phyloP scores from a whole-genome alignment of 2,113 vertebrate species.

The Podocnemis expansa region DNA sequence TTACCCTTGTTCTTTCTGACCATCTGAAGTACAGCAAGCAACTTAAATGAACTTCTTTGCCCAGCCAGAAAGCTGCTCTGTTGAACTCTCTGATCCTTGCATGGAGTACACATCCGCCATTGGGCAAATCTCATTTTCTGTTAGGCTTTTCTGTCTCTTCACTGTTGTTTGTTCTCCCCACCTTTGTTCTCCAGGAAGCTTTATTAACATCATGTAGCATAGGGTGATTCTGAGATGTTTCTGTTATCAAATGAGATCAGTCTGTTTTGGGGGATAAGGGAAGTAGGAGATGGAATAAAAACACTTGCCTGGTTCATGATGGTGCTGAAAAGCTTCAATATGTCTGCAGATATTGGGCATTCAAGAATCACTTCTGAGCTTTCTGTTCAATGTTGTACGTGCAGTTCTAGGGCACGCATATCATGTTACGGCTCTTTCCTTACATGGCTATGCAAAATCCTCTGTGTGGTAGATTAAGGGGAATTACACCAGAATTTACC shows the following conservation, averaged over 20 bases:
- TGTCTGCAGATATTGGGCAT: neutral
- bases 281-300: neutral
- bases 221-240: neutral
- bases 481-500: neutral
- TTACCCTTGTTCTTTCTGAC: neutral
- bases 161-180: neutral
- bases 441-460: neutral
- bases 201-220: conserved; percentile 9
- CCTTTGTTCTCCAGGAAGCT: neutral
- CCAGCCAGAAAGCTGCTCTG: neutral
- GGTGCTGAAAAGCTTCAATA: neutral
- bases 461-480: neutral
- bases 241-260: neutral
- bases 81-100: neutral
- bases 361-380: neutral
- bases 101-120: neutral
- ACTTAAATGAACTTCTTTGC: neutral
- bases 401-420: neutral
- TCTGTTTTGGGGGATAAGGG: neutral
- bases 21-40: neutral
- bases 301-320: neutral
- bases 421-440: neutral
- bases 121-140: neutral
- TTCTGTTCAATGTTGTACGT: neutral
- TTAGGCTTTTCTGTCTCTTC: neutral